Percentiles rank a stretch among this genome's conserved stretches.
Evolutionary conservation across 2,113 vertebrate species (phyloP).

Genomic region (Heloderma charlesbogerti): DNA sequence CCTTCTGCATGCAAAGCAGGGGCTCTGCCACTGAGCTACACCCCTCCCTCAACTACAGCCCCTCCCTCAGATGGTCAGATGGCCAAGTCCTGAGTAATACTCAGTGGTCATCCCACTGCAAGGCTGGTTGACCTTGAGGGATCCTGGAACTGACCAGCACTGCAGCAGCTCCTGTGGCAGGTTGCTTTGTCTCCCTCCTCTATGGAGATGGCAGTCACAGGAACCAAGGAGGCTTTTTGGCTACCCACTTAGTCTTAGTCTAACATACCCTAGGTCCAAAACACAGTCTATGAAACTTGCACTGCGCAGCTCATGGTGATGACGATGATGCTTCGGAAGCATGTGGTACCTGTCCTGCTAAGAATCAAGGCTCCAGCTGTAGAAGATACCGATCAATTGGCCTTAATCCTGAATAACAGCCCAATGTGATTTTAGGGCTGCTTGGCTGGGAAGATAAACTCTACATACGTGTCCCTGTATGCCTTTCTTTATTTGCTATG

Average conservation of each 20-base stretch:
- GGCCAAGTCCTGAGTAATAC: not conserved
- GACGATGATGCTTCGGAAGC: not conserved
- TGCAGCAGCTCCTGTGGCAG: not conserved
- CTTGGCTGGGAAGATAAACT: rapidly evolving
- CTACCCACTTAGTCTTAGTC: not conserved
- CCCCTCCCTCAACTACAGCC: no score
- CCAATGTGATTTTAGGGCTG: not conserved
- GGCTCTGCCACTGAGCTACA: no score
- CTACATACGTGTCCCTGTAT: constrained; percentile 3
- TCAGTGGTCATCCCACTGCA: not conserved
- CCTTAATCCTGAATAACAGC: not conserved
- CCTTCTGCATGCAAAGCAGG: no score
- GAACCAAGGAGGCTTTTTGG: not conserved
- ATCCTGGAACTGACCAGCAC: not conserved
- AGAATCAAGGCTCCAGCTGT: not conserved
- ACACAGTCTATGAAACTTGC: not conserved
- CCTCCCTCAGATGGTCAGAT: not conserved
- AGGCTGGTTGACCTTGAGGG: not conserved
- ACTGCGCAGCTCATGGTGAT: not conserved
- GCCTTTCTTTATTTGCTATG: constrained; percentile 5
- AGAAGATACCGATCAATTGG: not conserved
- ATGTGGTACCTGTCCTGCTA: not conserved
- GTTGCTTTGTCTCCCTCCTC: not conserved
- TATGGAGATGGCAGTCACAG: not conserved
- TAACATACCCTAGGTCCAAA: not conserved